Base-by-base conservation (phyloP, 2,888 invertebrate species). In the Drosophila monieri region DNA sequence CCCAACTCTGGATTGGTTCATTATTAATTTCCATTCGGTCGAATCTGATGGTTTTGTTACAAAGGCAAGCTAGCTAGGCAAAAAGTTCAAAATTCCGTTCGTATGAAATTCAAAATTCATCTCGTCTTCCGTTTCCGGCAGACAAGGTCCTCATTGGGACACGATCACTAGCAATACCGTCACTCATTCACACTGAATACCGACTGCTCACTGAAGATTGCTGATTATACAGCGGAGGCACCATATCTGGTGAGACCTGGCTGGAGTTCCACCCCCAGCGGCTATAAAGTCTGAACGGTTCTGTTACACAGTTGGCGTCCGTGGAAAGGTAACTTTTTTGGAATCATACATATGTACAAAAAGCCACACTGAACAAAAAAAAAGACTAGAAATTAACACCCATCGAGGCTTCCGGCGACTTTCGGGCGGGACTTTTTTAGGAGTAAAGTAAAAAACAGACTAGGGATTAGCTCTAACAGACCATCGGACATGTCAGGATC, bases 31-130 rank as follows among this genome's bases (percentile, higher is more conserved):
- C 6, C 10, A 43, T 47, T 46, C 9, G 46, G 46, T 46, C 12
- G 8, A 46, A 21, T 32, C 43, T 52, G 12, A 49, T 44, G 51
- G 51, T 64, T 52, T 23, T 64, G 23, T 54, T 48, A 32, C 41
- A 48, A 55, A 55, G 51, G 39, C 9, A 58, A 44, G 44, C 43
- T n/a, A 54, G 30, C 43, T 39, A 48, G 49, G 49, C 41, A 48
- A 35, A 58, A 25, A 49, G 39, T 55, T 76, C 70, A 73, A 85
- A 79, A 83, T 80, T 85, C 14, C 4, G 9, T 49, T 67, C 44
- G 46, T 30, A 70, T 66, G 41, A 81, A 81, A 76, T 83, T 85
- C 84, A 44, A 85, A 85, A 85, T 85, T 85, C 47, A 68, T 78
- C n/a, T 56, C 46, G 56, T 32, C 71, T 59, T 66, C 18, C 60